Conservation (phyloP, 2,888 invertebrate species). For the Agrochola circellaris region DNA sequence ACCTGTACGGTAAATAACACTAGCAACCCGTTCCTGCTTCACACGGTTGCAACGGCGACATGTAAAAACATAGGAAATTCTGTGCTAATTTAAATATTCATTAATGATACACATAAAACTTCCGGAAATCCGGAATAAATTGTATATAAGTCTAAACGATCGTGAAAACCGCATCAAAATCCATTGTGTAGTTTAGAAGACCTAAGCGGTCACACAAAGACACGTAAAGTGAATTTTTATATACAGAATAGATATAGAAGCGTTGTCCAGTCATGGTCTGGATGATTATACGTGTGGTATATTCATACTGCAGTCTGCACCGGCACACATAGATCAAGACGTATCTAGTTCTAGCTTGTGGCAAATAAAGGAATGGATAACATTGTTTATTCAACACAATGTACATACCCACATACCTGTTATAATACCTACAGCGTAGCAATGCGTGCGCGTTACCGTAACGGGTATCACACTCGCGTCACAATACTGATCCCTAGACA, state of each 20-base stretch:
- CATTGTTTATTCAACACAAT: slow-evolving; percentile 60
- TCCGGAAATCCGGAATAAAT: not conserved
- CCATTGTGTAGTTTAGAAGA: not conserved
- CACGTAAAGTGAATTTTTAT: not conserved
- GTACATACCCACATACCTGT: slow-evolving; percentile 19
- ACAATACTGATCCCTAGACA: slow-evolving; percentile 73
- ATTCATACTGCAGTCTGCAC: slow-evolving; percentile 6
- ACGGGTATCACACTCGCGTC: slow-evolving; percentile 74
- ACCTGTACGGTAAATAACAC: not conserved
- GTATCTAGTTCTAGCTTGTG: slow-evolving; percentile 54
- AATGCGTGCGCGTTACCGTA: slow-evolving; percentile 77
- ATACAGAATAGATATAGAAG: not conserved
- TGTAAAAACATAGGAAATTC: not conserved
- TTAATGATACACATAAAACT: not conserved
- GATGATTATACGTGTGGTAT: slow-evolving; percentile 2
- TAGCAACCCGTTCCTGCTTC: no score
- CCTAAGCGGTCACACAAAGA: not conserved
- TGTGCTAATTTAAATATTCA: not conserved
- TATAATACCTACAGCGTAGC: slow-evolving; percentile 42
- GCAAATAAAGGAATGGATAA: slow-evolving; percentile 49
- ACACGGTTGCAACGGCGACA: no score
- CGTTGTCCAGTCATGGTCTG: not conserved
- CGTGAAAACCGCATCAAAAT: not conserved
- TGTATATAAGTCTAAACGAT: not conserved
- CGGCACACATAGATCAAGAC: slow-evolving; percentile 36